Percentiles rank a stretch among this genome's conserved stretches.
phyloP scores from a whole-genome alignment of 2,888 invertebrate genomes.

The Pherbina coryleti region DNA sequence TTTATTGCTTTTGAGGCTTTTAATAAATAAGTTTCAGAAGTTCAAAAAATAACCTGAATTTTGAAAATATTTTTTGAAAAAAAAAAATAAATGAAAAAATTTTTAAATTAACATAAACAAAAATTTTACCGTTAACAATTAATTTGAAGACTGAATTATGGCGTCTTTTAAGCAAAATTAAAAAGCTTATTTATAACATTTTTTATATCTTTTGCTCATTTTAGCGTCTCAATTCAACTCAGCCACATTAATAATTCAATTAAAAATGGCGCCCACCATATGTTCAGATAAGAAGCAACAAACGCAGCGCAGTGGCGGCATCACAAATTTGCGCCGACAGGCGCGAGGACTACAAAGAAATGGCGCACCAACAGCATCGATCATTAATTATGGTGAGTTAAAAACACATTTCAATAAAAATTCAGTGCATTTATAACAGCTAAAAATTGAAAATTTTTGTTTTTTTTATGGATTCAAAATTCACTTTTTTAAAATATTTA shows the following conservation, averaged over 20 bases:
- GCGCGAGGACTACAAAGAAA: conserved; percentile 5
- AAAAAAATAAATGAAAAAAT: too few relatives aligned
- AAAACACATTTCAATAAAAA: too few relatives aligned
- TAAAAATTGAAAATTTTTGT: too few relatives aligned
- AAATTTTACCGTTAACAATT: background rate
- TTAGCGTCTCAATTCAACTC: conserved; percentile 39
- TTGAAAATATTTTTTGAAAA: too few relatives aligned
- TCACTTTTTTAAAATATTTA: too few relatives aligned
- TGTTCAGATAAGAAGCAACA: conserved; percentile 64
- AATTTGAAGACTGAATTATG: background rate
- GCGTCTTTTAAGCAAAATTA: background rate
- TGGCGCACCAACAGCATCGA: conserved; percentile 53
- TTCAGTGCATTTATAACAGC: too few relatives aligned
- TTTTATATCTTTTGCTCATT: conserved; percentile 21
- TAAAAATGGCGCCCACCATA: conserved; percentile 66
- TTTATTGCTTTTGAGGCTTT: background rate
- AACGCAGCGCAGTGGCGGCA: conserved; percentile 49
- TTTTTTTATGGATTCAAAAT: too few relatives aligned
- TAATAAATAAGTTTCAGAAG: background rate
- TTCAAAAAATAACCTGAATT: background rate
- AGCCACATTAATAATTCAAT: background rate
- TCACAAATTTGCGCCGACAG: conserved; percentile 46
- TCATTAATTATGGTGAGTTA: conserved; percentile 57
- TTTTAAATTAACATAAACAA: too few relatives aligned
- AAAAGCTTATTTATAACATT: background rate